Evolutionary conservation across 2,888 invertebrate species (phyloP).

Genomic region (Lamellibrachia columna): DNA sequence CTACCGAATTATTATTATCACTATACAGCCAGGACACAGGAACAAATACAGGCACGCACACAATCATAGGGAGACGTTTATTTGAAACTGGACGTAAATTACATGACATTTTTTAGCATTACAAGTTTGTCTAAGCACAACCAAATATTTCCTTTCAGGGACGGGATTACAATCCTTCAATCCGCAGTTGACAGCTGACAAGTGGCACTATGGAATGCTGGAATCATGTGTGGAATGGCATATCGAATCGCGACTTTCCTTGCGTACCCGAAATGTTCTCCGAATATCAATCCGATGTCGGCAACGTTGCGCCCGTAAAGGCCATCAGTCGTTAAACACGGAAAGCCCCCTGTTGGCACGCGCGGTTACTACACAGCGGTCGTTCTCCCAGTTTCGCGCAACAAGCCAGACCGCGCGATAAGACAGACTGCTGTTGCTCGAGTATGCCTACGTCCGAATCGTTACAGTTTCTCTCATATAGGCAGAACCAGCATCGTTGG

Average conservation of each 20-base stretch:
- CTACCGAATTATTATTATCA: too few relatives aligned
- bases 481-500: neutral
- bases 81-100: too few relatives aligned
- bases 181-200: neutral
- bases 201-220: neutral
- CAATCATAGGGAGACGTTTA: too few relatives aligned
- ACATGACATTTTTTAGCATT: too few relatives aligned
- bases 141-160: neutral
- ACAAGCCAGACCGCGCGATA: neutral
- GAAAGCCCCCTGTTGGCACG: neutral
- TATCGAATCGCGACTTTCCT: neutral
- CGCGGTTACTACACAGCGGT: neutral
- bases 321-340: neutral
- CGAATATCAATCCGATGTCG: neutral
- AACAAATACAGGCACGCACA: too few relatives aligned
- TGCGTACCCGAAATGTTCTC: neutral
- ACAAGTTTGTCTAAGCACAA: too few relatives aligned
- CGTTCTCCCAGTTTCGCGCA: constrained; percentile 7
- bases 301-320: neutral
- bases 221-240: neutral
- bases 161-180: neutral
- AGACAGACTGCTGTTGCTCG: neutral
- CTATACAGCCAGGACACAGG: too few relatives aligned
- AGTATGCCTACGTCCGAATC: neutral
- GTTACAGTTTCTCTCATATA: neutral